A percentile compares a stretch with the other conserved stretches of the same genome.
Evolutionary conservation across 2,113 vertebrate genomes (phyloP).

Genomic region (Callipepla californica): DNA sequence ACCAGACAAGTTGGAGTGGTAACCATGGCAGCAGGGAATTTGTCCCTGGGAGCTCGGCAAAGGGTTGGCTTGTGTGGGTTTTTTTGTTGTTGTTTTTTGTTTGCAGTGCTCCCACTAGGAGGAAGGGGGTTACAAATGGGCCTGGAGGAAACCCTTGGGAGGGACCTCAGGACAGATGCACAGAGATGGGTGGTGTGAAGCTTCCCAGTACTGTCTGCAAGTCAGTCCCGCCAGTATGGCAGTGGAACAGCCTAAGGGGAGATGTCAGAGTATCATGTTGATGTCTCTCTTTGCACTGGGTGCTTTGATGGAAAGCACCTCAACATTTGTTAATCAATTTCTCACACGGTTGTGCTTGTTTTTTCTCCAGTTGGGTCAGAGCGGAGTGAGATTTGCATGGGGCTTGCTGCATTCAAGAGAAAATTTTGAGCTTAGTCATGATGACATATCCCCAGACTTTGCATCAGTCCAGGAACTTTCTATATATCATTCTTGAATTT

Average conservation of each 20-base stretch:
- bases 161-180: background rate
- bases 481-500: background rate
- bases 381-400: background rate
- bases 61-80: slow-evolving; percentile 28
- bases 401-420: background rate
- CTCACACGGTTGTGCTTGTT: background rate
- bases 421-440: background rate
- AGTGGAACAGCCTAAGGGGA: background rate
- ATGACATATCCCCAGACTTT: background rate
- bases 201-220: fast-evolving
- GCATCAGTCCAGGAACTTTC: background rate
- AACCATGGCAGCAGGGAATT: slow-evolving; percentile 53
- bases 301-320: background rate
- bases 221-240: background rate
- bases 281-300: background rate
- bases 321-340: background rate
- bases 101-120: background rate
- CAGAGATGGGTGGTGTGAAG: background rate
- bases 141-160: background rate
- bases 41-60: slow-evolving; percentile 38
- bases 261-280: background rate
- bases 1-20: slow-evolving; percentile 55
- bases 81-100: slow-evolving; percentile 10
- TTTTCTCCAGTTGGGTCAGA: background rate
- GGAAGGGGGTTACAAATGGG: background rate